Evolutionary conservation across 2,113 vertebrate genomes (phyloP), one percentile per base, ranked within the genome.

Genomic region (Polypterus bichir): DNA sequence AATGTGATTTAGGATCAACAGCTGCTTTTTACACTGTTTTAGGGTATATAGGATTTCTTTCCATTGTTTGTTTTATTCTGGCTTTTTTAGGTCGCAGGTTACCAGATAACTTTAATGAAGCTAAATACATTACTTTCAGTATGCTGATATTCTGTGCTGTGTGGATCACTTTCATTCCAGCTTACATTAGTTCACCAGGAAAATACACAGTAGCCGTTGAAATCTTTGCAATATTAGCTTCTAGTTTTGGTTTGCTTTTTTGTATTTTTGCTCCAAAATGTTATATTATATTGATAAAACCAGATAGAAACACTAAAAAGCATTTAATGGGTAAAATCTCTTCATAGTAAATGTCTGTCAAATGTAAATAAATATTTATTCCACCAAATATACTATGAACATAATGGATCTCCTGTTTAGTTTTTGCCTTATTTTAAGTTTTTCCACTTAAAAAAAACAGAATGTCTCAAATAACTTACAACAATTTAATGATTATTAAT

Each of bases 91-190:
- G 27, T 44, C 10, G 56, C 27, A 57, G 46, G 9, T 45, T 57
- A 3, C 56, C 56, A 11, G 56, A 57, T 57, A 57, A 57, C 56
- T 57, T 57, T 27, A 57, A 57, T 57, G 56, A 57, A 57, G 56
- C 56, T 27, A 57, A 57, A 57, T 57, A 11, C 56, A 57, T 57
- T 44, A 57, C 56, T 45, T 57, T 57, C 27, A 57, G 56, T 45
- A 57, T 57, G 56, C 56, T 57, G 27, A 57, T 57, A 57, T 57
- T 57, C 56, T 57, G 56, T 57, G 56, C 56, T 44, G 56, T 57
- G 27, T 57, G 56, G 56, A 57, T 57, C 27, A 57, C 56, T 27
- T 57, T 57, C 27, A 57, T 57, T 45, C 56, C 56, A 57, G 56
- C 56, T 3, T 57, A 57, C 27, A 57, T 57, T 45, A 57, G 56